These are phyloP conservation scores for Yponomeuta malinellus DNA, from an alignment of 2,888 invertebrate species.

Conservation along the genomic window DNA sequence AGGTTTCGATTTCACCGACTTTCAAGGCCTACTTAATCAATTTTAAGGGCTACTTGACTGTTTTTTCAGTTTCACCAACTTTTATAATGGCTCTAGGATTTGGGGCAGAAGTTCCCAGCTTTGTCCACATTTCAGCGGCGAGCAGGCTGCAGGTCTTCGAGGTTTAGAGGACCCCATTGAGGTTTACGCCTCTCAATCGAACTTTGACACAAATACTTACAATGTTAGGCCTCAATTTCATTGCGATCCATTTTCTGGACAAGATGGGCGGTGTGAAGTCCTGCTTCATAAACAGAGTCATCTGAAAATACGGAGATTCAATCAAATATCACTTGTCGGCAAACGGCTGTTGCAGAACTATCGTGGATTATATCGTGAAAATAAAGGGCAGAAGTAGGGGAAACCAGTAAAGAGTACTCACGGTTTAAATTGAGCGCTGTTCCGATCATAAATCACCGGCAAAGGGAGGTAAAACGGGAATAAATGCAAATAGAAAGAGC, in stretches of 20 bases:
- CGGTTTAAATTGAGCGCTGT: neutral
- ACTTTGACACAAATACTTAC: slow-evolving; percentile 30
- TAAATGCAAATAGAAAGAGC: too few species aligned
- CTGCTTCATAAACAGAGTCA: slow-evolving; percentile 62
- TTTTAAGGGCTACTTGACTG: too few species aligned
- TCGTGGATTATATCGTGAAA: neutral
- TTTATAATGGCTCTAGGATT: too few species aligned
- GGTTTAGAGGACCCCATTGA: too few species aligned
- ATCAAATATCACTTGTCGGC: neutral
- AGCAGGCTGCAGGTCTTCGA: too few species aligned
- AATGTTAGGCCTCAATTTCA: slow-evolving; percentile 64
- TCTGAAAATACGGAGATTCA: slow-evolving; percentile 36
- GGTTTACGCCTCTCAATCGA: too few species aligned
- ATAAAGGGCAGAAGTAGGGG: neutral
- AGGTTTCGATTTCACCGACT: too few species aligned
- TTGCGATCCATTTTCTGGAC: slow-evolving; percentile 57
- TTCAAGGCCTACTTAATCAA: too few species aligned
- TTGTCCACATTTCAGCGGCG: too few species aligned
- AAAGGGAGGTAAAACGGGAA: too few species aligned
- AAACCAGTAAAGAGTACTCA: neutral
- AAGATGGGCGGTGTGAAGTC: slow-evolving; percentile 57
- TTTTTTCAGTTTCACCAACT: too few species aligned
- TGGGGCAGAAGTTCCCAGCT: too few species aligned
- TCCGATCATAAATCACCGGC: neutral
- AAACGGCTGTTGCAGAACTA: neutral